Evolutionary conservation across 2,888 invertebrate genomes (phyloP).

Genomic region (Cryptus viduatorius): DNA sequence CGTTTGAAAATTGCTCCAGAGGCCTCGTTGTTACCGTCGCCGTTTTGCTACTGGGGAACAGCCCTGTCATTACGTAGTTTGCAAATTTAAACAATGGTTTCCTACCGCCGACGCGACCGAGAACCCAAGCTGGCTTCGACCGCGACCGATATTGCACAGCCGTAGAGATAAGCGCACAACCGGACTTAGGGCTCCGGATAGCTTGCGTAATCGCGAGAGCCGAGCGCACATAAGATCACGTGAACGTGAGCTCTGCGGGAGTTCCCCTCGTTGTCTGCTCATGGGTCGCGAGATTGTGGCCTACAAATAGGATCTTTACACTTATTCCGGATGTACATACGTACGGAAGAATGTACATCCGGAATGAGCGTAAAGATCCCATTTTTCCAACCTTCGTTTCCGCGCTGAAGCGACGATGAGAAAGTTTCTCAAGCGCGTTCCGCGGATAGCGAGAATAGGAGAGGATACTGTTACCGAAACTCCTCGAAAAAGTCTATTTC

Average conservation of each 20-base stretch:
- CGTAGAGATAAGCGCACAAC: constrained; percentile 37
- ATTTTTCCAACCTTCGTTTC: background rate
- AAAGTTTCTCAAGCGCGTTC: constrained; percentile 35
- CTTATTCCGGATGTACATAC: background rate
- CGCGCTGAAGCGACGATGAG: background rate
- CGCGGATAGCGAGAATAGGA: constrained; percentile 3
- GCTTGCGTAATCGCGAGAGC: constrained; percentile 58
- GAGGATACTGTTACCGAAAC: constrained; percentile 16
- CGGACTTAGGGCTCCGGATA: constrained; percentile 39
- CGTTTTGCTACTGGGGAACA: constrained; percentile 63
- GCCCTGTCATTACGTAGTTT: constrained; percentile 83
- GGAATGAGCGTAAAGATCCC: background rate
- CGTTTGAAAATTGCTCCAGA: constrained; percentile 63
- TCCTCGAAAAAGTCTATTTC: constrained; percentile 9
- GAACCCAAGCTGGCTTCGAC: constrained; percentile 54
- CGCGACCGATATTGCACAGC: constrained; percentile 51
- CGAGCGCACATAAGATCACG: constrained; percentile 47
- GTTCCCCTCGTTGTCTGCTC: constrained; percentile 6
- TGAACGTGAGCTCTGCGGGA: constrained; percentile 29
- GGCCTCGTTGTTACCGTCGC: constrained; percentile 49
- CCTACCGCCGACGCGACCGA: constrained; percentile 75
- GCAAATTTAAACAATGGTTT: constrained; percentile 83
- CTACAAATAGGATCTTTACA: background rate
- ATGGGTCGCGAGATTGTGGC: constrained; percentile 8
- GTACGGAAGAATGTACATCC: background rate